Conservation (phyloP, 1,140 invertebrate species). For the Pseudomyrmex sp. region DNA sequence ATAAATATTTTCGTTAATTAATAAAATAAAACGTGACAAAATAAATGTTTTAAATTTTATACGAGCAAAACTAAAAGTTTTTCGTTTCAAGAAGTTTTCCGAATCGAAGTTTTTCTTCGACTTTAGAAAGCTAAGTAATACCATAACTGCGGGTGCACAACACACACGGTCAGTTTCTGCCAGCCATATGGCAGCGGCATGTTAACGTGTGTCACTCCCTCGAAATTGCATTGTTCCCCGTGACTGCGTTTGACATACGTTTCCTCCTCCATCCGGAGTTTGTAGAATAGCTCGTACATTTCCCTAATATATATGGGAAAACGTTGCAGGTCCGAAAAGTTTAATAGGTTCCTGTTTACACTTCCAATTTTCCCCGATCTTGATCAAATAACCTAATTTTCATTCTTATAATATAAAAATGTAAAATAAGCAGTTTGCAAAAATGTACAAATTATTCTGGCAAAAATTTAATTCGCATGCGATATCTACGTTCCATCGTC, state of each 20-base stretch:
- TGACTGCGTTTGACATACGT: slow-evolving; percentile 70
- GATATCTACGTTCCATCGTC: slow-evolving; percentile 11
- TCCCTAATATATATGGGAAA: not conserved
- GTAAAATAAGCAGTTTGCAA: not conserved
- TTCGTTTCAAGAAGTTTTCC: not conserved
- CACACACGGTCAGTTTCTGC: slow-evolving; percentile 64
- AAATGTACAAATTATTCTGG: not conserved
- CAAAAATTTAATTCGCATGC: slow-evolving; percentile 10
- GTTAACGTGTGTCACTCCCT: slow-evolving; percentile 66
- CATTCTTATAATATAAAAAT: not conserved
- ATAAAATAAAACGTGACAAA: no score
- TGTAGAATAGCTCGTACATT: not conserved
- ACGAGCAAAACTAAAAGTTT: not conserved
- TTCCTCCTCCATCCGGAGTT: slow-evolving; percentile 57
- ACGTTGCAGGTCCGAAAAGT: slow-evolving; percentile 30
- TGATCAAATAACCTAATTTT: not conserved
- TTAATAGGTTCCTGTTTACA: slow-evolving; percentile 33
- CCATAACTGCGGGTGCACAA: not conserved
- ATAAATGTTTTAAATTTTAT: no score
- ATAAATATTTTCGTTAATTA: no score
- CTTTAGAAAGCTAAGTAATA: not conserved
- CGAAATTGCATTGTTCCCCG: slow-evolving; percentile 76
- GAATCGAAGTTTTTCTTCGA: not conserved
- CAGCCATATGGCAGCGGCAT: slow-evolving; percentile 74
- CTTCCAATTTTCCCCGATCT: not conserved